A percentile compares a stretch with the other conserved stretches of the same genome.
These are phyloP conservation scores for Oscarella lobularis DNA, from an alignment of 37 sponge, comb jelly and placozoan species.

Conservation along the genomic window DNA sequence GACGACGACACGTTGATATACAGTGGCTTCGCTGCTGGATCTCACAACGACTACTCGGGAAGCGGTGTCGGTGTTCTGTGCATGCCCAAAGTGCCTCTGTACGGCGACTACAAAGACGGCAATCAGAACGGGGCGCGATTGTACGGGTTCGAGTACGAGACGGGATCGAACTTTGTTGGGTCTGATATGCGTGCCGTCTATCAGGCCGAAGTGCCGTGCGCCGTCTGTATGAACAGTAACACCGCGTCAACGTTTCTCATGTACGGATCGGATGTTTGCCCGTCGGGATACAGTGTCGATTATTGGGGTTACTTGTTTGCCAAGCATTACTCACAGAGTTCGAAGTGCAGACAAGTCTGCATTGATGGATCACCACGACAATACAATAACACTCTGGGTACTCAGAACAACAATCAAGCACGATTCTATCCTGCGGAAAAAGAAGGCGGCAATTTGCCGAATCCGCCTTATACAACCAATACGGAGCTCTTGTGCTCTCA, in stretches of 20 bases:
- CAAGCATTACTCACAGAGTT: background rate
- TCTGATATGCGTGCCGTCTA: background rate
- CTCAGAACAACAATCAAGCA: background rate
- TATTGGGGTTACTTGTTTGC: background rate
- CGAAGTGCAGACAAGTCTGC: background rate
- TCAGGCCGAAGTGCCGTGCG: background rate
- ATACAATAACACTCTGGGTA: background rate
- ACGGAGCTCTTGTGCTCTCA: background rate
- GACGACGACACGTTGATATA: background rate
- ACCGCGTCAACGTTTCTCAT: background rate
- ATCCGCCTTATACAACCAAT: background rate
- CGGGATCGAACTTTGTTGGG: background rate
- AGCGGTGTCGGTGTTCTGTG: background rate
- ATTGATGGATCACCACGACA: background rate
- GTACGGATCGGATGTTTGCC: background rate
- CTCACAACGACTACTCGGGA: background rate
- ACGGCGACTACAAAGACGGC: background rate
- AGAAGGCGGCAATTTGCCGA: background rate
- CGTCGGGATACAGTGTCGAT: background rate
- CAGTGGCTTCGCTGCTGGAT: background rate
- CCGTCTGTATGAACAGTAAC: background rate
- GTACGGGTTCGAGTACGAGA: background rate
- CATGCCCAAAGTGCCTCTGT: background rate
- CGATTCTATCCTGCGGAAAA: background rate
- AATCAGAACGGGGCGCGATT: background rate